These are phyloP conservation scores for Schizothorax lantsangensis DNA, from an alignment of 2,797 vertebrate species.

Conservation along the genomic window DNA sequence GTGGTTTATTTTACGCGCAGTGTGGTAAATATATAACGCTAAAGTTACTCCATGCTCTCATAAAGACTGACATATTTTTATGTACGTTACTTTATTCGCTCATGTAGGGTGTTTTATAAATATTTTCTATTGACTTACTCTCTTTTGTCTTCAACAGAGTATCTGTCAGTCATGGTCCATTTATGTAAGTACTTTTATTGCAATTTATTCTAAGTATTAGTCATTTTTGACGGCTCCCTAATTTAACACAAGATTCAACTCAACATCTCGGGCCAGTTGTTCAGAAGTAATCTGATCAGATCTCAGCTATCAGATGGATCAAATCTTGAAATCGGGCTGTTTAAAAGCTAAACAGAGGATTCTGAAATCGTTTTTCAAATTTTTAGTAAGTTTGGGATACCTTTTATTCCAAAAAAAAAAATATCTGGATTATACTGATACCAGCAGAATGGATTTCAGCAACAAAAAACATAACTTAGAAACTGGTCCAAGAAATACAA, in stretches of 20 bases:
- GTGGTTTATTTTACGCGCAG: not conserved
- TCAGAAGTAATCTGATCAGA: too few relatives aligned
- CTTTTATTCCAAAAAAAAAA: too few relatives aligned
- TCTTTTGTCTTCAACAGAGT: not conserved
- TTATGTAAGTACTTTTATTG: slow-evolving; percentile 67
- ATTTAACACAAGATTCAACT: not conserved
- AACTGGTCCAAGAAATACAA: too few relatives aligned
- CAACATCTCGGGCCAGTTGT: too few relatives aligned
- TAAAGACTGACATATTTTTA: not conserved
- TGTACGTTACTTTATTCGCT: not conserved
- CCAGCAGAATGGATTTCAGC: too few relatives aligned
- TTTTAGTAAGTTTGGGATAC: too few relatives aligned
- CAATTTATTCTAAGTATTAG: not conserved
- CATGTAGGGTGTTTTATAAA: not conserved
- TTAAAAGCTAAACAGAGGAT: too few relatives aligned
- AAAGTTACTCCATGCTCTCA: not conserved
- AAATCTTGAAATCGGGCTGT: too few relatives aligned
- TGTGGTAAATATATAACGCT: not conserved
- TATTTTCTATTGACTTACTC: not conserved
- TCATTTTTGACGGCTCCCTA: not conserved
- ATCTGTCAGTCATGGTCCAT: slow-evolving; percentile 75
- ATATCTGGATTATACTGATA: too few relatives aligned
- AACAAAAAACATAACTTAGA: too few relatives aligned
- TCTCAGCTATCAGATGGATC: too few relatives aligned
- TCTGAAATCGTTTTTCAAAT: too few relatives aligned